These are phyloP conservation scores for Dasyornis broadbenti DNA, from an alignment of 2,113 vertebrate species.

Conservation along the genomic window DNA sequence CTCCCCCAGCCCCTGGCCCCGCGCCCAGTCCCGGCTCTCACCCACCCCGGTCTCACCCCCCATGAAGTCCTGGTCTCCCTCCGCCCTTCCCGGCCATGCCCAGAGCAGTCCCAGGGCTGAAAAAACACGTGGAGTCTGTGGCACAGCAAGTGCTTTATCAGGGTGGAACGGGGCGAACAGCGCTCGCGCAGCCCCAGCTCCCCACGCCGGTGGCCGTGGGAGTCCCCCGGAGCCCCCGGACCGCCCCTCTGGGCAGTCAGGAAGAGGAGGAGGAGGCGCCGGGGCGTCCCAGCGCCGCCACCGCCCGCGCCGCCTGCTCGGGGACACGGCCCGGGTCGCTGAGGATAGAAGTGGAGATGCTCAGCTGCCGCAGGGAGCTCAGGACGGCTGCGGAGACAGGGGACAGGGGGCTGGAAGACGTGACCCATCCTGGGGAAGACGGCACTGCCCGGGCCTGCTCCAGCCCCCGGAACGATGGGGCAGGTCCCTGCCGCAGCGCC, in stretches of 20 bases:
- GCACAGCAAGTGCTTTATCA: background rate
- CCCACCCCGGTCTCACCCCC: too few species aligned
- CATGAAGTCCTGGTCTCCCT: background rate
- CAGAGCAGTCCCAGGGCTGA: background rate
- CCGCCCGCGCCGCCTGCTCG: conserved; percentile 85
- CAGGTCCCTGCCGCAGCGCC: background rate
- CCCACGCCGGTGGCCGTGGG: background rate
- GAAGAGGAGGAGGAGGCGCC: background rate
- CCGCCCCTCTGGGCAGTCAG: background rate
- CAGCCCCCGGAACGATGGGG: fast-evolving
- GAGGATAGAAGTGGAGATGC: conserved; percentile 89
- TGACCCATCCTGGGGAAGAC: background rate
- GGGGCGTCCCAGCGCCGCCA: conserved; percentile 62
- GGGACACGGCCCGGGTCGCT: conserved; percentile 84
- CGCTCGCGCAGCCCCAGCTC: background rate
- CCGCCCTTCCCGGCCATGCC: background rate
- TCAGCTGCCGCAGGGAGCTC: conserved; percentile 91
- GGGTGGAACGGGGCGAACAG: background rate
- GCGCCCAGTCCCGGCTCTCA: background rate
- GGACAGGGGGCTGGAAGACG: background rate
- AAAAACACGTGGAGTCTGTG: background rate
- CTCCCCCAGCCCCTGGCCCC: fast-evolving
- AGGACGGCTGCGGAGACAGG: conserved; percentile 77
- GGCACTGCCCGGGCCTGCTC: background rate
- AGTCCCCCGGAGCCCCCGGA: background rate